Evolutionary conservation across 1,140 invertebrate genomes (phyloP).

Genomic region (Ceratina australensis): DNA sequence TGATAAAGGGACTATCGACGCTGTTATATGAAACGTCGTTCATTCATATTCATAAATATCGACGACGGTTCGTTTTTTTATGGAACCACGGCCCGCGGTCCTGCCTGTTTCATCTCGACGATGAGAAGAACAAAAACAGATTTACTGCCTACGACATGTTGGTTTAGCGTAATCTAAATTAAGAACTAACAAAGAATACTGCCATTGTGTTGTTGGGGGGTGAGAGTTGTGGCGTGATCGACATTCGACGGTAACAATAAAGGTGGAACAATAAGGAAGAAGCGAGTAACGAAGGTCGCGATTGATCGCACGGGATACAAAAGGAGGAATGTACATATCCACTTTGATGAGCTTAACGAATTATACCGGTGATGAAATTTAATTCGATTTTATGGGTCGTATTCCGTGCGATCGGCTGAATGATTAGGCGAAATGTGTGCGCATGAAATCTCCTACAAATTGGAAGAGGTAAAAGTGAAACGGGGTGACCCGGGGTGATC

Average conservation of each 20-base stretch:
- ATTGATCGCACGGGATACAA: conserved; percentile 44
- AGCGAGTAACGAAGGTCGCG: neutral
- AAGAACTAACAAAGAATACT: conserved; percentile 51
- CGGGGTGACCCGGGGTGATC: neutral
- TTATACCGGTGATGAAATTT: conserved; percentile 31
- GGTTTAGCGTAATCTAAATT: conserved; percentile 45
- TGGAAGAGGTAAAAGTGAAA: conserved; percentile 18
- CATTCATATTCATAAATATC: neutral
- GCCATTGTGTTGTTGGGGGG: conserved; percentile 50
- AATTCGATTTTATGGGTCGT: conserved; percentile 17
- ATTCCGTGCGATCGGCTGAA: conserved; percentile 41
- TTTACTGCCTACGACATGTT: conserved; percentile 42
- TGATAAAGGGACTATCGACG: conserved; percentile 1
- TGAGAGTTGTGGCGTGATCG: neutral
- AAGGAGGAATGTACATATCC: conserved; percentile 46
- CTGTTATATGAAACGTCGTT: neutral
- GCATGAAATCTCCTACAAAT: conserved; percentile 53
- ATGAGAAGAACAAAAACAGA: neutral
- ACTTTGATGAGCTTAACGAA: conserved; percentile 43
- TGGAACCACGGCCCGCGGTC: neutral
- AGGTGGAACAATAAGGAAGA: neutral
- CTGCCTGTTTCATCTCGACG: neutral
- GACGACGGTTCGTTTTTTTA: neutral
- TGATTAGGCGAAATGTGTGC: conserved; percentile 3
- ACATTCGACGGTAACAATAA: neutral